Percentiles rank a stretch among this genome's conserved stretches.
phyloP scores from a whole-genome alignment of 2,797 vertebrate species.

The Morelia viridis region DNA sequence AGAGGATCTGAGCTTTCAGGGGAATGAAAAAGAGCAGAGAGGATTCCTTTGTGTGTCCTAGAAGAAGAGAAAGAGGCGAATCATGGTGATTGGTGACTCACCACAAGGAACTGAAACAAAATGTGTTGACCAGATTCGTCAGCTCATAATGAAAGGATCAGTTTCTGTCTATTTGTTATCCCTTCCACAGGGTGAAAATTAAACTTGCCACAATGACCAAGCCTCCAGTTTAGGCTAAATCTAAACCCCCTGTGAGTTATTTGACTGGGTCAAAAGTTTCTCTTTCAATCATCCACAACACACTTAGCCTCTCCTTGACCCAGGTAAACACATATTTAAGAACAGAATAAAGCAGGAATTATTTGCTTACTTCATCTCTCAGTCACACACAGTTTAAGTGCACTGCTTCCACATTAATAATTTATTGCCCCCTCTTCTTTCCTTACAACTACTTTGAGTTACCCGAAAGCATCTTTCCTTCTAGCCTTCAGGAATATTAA shows the following conservation, averaged over 20 bases:
- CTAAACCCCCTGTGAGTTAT: background rate
- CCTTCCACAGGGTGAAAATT: background rate
- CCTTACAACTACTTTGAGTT: conserved; percentile 24
- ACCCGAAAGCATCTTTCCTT: conserved; percentile 24
- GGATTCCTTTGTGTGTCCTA: background rate
- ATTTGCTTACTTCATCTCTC: background rate
- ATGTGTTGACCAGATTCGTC: background rate
- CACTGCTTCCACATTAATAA: conserved; percentile 3
- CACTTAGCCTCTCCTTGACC: background rate
- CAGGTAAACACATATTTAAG: background rate
- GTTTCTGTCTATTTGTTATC: background rate
- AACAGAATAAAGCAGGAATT: background rate
- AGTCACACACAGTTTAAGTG: background rate
- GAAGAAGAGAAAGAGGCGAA: background rate
- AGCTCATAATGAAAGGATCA: background rate
- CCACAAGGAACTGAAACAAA: background rate
- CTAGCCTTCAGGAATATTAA: conserved; percentile 44
- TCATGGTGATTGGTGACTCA: background rate
- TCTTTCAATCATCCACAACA: background rate
- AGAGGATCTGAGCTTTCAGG: background rate
- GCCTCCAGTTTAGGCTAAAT: background rate
- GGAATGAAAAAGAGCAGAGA: background rate
- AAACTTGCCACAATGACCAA: background rate
- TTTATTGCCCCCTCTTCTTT: conserved; percentile 1
- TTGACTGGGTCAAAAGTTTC: background rate